Evolutionary conservation across 2,797 vertebrate genomes (phyloP), one percentile per base, ranked within the genome.

Genomic region (Hapalemur alaotrensis): DNA sequence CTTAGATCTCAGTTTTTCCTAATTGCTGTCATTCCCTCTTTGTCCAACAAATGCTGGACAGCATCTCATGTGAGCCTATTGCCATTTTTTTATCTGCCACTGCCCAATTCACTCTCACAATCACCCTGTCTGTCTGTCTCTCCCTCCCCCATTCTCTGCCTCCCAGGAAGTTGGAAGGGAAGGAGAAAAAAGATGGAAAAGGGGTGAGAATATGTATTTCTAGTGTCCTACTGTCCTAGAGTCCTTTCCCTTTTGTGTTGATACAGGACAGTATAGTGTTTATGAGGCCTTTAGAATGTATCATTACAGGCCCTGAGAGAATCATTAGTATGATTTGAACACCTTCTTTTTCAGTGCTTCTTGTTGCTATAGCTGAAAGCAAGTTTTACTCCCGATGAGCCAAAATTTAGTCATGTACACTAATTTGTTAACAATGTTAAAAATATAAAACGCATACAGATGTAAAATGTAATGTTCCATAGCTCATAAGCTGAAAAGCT

Each of bases 381-480:
- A 92, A 81, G 30, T 80, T 93, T 81, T 87, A 50, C 52, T 72
- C 18, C 54, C 78, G 70, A 43, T 69, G 65, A 75, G 50, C 54
- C 75, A 72, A 87, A 54, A 38, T 89, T 80, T 84, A n/a, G 4
- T 87, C 25, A 61, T 52, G 2, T 38, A 76, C 7, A 46, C 59
- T 94, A 75, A 25, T 86, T 86, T 83, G 50, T 76, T 78, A 63
- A 46, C 78, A 81, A 20, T 91, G 8, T 93, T 93, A 63, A 57
- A 92, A 82, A 80, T 86, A 65, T 41, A 50, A 82, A 96, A 86
- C 15, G 76, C 35, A 81, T 15, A 12, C 9, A 50, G n/a, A 15
- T 75, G 2, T 95, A 72, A 96, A 80, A 78, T 73, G 7, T 41
- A 82, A 89, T 87, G 50, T 67, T 50, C 78, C 8, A 6, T 52